phyloP scores from a whole-genome alignment of 2,113 vertebrate species.

The Progne subis region DNA sequence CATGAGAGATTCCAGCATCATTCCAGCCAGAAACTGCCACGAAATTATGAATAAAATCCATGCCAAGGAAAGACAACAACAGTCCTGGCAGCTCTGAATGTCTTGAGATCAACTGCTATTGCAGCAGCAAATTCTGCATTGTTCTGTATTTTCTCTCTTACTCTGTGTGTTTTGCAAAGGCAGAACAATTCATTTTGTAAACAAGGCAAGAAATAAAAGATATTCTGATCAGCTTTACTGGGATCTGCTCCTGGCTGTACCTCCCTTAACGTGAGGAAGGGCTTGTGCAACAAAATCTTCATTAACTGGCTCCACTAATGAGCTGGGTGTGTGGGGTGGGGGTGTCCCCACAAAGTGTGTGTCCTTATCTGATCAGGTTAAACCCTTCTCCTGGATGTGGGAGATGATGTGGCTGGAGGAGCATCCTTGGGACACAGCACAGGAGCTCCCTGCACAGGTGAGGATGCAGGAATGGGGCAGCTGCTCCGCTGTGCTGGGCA shows the following conservation, averaged over 20 bases:
- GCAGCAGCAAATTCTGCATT: background rate
- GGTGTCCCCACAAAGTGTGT: background rate
- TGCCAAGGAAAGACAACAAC: background rate
- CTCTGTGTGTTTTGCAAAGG: background rate
- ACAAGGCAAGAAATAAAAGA: background rate
- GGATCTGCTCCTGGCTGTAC: background rate
- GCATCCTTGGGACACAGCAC: rapidly evolving
- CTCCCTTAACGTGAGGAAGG: background rate
- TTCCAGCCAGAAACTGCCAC: background rate
- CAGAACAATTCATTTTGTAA: background rate
- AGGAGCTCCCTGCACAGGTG: rapidly evolving
- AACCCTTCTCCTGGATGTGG: background rate
- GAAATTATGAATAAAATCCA: rapidly evolving
- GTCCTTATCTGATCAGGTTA: background rate
- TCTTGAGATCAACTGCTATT: background rate
- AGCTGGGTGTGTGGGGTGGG: background rate
- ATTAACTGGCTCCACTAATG: background rate
- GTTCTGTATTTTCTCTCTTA: background rate
- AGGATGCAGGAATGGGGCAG: background rate
- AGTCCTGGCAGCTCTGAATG: background rate
- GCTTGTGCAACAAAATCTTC: background rate
- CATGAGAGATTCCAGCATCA: rapidly evolving
- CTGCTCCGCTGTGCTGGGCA: too few relatives aligned
- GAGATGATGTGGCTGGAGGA: rapidly evolving
- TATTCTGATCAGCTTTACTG: background rate